A percentile compares a stretch with the other conserved stretches of the same genome.
phyloP scores from a whole-genome alignment of 2,113 vertebrate genomes.

The Pelmatolapia mariae region DNA sequence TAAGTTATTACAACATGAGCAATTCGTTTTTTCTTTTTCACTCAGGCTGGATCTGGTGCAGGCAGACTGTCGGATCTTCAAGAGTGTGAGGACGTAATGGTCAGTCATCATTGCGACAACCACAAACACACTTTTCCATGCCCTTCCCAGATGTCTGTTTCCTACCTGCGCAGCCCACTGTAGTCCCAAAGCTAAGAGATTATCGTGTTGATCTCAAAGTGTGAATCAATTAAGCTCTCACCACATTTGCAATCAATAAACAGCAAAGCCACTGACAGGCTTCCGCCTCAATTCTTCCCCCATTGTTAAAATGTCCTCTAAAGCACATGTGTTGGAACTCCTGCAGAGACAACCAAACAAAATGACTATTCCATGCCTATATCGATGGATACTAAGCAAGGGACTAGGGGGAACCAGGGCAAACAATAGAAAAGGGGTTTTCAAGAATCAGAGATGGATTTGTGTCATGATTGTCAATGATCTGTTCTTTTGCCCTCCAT shows the following conservation, averaged over 20 bases:
- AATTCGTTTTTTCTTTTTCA: neutral
- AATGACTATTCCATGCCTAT: conserved; percentile 49
- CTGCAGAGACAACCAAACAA: conserved; percentile 26
- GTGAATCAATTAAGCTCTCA: conserved; percentile 75
- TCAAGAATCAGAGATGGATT: conserved; percentile 61
- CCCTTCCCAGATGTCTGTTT: neutral
- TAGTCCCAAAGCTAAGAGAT: conserved; percentile 59
- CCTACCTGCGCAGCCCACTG: conserved; percentile 19
- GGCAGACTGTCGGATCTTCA: neutral
- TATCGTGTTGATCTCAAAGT: conserved; percentile 67
- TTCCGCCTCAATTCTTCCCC: conserved; percentile 31
- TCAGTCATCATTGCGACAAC: neutral
- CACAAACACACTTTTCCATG: neutral
- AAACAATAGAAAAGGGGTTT: conserved; percentile 37
- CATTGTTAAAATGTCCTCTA: conserved; percentile 57
- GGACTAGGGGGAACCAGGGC: conserved; percentile 17
- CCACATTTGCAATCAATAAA: conserved; percentile 70
- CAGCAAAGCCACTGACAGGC: conserved; percentile 59
- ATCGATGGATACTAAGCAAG: conserved; percentile 31
- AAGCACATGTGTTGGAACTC: conserved; percentile 30
- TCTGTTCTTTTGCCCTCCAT: conserved; percentile 46
- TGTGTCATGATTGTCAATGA: conserved; percentile 66
- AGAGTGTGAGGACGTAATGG: neutral
- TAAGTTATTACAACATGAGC: neutral
- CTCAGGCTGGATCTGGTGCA: neutral